A percentile compares a stretch with the other conserved stretches of the same genome.
phyloP scores from a whole-genome alignment of 2,888 invertebrate species.

The Stramonita haemastoma region DNA sequence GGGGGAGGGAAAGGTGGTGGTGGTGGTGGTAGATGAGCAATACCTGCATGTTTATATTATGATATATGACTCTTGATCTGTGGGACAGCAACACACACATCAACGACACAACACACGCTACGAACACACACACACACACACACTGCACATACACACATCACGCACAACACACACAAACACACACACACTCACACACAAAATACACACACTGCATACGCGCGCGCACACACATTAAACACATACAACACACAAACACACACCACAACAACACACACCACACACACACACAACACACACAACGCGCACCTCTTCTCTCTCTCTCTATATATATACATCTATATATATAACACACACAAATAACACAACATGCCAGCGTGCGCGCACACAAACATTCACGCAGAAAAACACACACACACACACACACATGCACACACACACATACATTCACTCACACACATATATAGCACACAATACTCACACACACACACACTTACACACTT shows the following conservation, averaged over 20 bases:
- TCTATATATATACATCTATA: neutral
- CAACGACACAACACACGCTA: too few relatives aligned
- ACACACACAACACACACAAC: neutral
- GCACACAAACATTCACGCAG: neutral
- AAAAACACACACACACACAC: constrained; percentile 19
- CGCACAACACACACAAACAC: too few relatives aligned
- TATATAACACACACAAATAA: neutral
- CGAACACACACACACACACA: too few relatives aligned
- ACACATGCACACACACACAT: neutral
- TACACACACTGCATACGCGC: too few relatives aligned
- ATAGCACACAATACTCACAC: neutral
- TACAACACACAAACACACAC: neutral
- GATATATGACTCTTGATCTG: too few relatives aligned
- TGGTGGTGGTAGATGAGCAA: too few relatives aligned
- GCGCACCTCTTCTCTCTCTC: neutral
- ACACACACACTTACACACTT: neutral
- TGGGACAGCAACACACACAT: too few relatives aligned
- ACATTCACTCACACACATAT: neutral
- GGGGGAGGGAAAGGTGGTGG: neutral
- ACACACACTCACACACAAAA: too few relatives aligned
- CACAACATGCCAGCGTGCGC: neutral
- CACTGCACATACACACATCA: too few relatives aligned
- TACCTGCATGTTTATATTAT: too few relatives aligned
- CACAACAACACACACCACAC: neutral
- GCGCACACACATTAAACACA: too few relatives aligned